phyloP scores from a whole-genome alignment of 2,797 vertebrate genomes.

The Sus cebifrons region DNA sequence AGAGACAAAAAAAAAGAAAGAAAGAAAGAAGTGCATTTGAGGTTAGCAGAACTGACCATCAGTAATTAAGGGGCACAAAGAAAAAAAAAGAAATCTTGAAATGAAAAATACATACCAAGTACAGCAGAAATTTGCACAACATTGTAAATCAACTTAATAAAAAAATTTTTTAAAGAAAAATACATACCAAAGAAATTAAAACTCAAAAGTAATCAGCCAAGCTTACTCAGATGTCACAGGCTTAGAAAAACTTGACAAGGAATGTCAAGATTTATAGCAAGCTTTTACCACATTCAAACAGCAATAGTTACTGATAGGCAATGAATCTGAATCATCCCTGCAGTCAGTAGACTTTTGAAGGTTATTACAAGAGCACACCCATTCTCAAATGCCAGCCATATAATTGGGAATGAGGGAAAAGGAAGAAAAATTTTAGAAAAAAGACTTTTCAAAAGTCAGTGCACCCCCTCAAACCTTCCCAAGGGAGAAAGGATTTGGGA shows the following conservation, averaged over 20 bases:
- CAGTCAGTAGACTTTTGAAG: not conserved
- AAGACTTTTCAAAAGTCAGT: not conserved
- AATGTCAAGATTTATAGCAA: not conserved
- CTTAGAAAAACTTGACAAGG: conserved; percentile 4
- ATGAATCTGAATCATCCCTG: not conserved
- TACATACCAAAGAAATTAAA: conserved; percentile 36
- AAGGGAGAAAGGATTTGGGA: not conserved
- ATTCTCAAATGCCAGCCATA: not conserved
- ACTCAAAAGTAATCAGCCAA: conserved; percentile 17
- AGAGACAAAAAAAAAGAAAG: too few species aligned
- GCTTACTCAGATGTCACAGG: not conserved
- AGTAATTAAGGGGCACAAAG: not conserved
- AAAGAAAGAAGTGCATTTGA: too few species aligned
- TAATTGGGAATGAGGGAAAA: not conserved
- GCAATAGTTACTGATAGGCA: not conserved
- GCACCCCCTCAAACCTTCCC: not conserved
- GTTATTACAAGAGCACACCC: not conserved
- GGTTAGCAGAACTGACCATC: not conserved
- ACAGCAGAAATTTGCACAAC: not conserved
- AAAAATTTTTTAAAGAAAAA: not conserved
- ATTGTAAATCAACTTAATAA: not conserved
- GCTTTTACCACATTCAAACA: not conserved
- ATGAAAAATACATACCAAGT: not conserved
- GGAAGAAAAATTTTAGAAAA: conserved; percentile 26
- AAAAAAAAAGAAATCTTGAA: conserved; percentile 27